Base-by-base conservation (phyloP, 2,113 vertebrate species). In the Amphiprion percula region DNA sequence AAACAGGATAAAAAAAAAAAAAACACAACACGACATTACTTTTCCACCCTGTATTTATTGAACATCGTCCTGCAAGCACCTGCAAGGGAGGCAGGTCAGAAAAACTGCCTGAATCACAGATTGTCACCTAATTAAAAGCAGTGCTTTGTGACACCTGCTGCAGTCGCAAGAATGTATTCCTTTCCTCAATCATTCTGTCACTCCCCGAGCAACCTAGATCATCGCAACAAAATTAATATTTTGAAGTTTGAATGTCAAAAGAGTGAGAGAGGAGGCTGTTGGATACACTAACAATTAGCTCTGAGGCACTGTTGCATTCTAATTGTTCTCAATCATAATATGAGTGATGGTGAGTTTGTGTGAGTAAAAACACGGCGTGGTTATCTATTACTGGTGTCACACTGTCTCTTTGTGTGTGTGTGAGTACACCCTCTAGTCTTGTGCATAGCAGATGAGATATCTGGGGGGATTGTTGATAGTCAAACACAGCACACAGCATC, bases 231-330 rank as follows among this genome's bases (percentile, higher is more conserved):
- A 91, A 94, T 94, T 82, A 88, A 94, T 93, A 92, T 91, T 93
- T 94, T 86, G 86, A 93, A 92, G 90, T 89, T 92, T 93, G 83
- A 79, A 81, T 88, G 92, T 94, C 91, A 93, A 74, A 89, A 83
- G 86, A 87, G 80, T 72, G 61, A 75, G 65, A 39, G 21, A 33
- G 59, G 49, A 70, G 65, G 86, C 76, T 86, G 82, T 77, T 87
- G 64, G 66, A 81, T 67, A 72, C 71, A 80, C 89, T 68, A 86
- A 89, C 91, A 90, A 91, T 93, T 93, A 86, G 92, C 94, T 94
- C 82, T 82, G 85, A 93, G 94, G 93, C 91, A 89, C 88, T 86
- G 84, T 70, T 56, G 74, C 80, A 64, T 88, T 86, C 92, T 92
- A 93, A 94, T 94, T 83, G 92, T 74, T 75, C 86, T 87, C 91